Evolutionary conservation across 2,888 invertebrate genomes (phyloP).

Genomic region (Mongoloraphidia duomilia): DNA sequence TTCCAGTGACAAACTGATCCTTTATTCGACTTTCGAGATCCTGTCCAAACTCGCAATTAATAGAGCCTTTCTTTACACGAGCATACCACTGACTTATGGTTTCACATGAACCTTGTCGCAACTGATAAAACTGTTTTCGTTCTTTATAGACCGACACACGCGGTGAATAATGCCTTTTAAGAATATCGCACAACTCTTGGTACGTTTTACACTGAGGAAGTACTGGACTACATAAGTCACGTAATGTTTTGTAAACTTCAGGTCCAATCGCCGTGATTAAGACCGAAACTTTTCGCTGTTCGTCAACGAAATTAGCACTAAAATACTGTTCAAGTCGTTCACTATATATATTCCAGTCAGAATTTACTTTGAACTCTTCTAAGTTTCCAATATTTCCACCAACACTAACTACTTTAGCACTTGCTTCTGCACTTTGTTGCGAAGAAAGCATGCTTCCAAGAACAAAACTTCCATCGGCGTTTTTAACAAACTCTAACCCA

Average conservation of each 20-base stretch:
- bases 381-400: conserved; percentile 2
- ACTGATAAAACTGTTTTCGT: conserved; percentile 8
- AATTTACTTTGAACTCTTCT: conserved; percentile 3
- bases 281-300: conserved; percentile 10
- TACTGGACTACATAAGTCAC: conserved; percentile 14
- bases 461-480: too few species aligned
- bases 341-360: conserved; percentile 8
- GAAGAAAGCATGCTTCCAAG: too few species aligned
- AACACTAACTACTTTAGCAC: not conserved
- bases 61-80: conserved; percentile 7
- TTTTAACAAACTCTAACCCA: too few species aligned
- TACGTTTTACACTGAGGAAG: conserved; percentile 15
- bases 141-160: conserved; percentile 9
- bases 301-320: conserved; percentile 6
- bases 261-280: conserved; percentile 15
- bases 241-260: conserved; percentile 13
- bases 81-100: conserved; percentile 7
- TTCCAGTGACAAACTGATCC: not conserved
- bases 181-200: conserved; percentile 10
- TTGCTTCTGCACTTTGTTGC: too few species aligned
- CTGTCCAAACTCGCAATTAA: conserved; percentile 8
- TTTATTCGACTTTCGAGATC: not conserved
- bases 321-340: conserved; percentile 10
- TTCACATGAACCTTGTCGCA: conserved; percentile 6
- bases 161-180: conserved; percentile 7